phyloP scores from a whole-genome alignment of 1,140 invertebrate genomes.

The Caerostris extrusa region DNA sequence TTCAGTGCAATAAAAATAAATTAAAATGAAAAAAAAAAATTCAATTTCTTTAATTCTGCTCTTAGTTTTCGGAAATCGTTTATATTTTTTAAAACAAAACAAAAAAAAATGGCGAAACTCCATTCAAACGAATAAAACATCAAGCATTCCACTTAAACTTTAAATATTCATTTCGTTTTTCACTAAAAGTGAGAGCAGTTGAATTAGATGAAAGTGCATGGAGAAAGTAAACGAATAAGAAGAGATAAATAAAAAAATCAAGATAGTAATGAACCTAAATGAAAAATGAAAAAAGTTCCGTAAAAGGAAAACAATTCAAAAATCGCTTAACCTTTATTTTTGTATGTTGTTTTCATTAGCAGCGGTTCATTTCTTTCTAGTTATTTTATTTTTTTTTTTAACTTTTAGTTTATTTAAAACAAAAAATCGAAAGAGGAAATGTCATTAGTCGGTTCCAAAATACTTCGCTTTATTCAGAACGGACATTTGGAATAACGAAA shows the following conservation, averaged over 20 bases:
- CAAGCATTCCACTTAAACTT: slow-evolving; percentile 47
- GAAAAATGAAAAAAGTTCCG: not conserved
- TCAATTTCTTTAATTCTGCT: not conserved
- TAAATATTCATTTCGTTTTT: slow-evolving; percentile 66
- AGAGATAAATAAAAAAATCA: not conserved
- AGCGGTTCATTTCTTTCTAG: slow-evolving; percentile 19
- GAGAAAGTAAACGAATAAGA: not conserved
- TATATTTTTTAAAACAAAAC: not conserved
- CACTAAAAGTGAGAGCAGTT: slow-evolving; percentile 59
- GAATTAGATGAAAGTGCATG: slow-evolving; percentile 58
- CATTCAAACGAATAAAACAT: slow-evolving; percentile 49
- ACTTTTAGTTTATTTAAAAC: slow-evolving; percentile 73
- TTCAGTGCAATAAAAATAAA: not conserved
- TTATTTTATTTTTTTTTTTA: not conserved
- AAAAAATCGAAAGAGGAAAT: slow-evolving; percentile 62
- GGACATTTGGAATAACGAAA: slow-evolving; percentile 55
- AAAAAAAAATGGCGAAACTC: slow-evolving; percentile 49
- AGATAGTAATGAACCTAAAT: not conserved
- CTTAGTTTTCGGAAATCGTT: slow-evolving; percentile 42
- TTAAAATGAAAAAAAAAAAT: not conserved
- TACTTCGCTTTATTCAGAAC: slow-evolving; percentile 37
- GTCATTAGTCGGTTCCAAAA: slow-evolving; percentile 67
- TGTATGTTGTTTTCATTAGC: slow-evolving; percentile 64
- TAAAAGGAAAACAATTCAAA: slow-evolving; percentile 66
- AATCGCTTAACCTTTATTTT: slow-evolving; percentile 62